Conservation (phyloP, 2,797 vertebrate species). For the Gallinago stenura region DNA sequence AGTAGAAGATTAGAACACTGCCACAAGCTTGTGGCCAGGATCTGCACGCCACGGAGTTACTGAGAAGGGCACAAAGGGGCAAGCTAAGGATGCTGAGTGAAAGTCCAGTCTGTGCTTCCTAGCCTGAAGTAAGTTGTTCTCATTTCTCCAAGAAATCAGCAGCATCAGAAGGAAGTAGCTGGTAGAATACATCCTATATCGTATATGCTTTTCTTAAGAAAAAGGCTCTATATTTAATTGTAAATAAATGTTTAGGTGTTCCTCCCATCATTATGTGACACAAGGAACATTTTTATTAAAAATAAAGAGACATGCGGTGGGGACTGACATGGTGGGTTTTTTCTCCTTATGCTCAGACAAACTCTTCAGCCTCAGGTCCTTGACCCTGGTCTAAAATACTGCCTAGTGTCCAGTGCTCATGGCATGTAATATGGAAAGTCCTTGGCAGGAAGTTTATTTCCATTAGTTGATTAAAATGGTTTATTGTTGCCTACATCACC, state of each 20-base stretch:
- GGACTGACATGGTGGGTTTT: not conserved
- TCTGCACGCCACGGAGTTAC: not conserved
- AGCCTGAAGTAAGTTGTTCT: not conserved
- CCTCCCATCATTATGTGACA: not conserved
- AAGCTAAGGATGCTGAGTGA: not conserved
- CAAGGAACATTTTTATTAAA: not conserved
- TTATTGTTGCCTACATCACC: constrained; percentile 62
- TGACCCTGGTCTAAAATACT: constrained; percentile 17
- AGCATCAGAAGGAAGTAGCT: not conserved
- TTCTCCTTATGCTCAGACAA: not conserved
- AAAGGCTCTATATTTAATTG: not conserved
- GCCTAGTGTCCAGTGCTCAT: not conserved
- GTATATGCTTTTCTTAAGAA: not conserved
- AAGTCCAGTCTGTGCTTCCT: not conserved
- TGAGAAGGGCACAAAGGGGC: not conserved
- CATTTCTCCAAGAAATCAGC: not conserved
- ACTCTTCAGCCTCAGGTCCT: constrained; percentile 9
- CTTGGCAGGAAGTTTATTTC: constrained; percentile 56
- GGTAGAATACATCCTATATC: not conserved
- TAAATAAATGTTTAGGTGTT: not conserved
- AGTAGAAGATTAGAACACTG: not conserved
- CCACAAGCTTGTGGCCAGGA: not conserved
- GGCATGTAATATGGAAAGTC: constrained; percentile 54
- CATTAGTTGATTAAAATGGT: constrained; percentile 60
- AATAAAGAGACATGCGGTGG: not conserved